Evolutionary conservation across 1,140 invertebrate genomes (phyloP).

Genomic region (Heliconius melpomene): DNA sequence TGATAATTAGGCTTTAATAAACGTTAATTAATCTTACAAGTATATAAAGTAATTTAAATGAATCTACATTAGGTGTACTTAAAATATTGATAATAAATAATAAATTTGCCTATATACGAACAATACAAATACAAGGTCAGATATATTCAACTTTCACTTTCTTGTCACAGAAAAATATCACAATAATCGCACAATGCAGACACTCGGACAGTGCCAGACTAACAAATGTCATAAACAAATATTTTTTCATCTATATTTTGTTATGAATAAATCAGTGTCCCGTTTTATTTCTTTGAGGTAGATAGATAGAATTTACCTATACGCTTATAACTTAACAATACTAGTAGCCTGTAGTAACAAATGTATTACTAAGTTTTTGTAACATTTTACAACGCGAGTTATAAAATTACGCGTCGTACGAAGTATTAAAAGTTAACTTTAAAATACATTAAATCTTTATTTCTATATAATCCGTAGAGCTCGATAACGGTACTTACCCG

Average conservation of each 20-base stretch:
- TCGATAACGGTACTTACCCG: conserved; percentile 85
- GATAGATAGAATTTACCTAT: too few relatives aligned
- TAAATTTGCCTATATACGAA: conserved; percentile 19
- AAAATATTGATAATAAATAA: not conserved
- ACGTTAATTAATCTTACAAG: not conserved
- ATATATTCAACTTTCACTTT: conserved; percentile 33
- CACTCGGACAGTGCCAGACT: not conserved
- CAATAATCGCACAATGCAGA: not conserved
- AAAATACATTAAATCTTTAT: not conserved
- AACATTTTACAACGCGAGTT: not conserved
- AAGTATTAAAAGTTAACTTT: not conserved
- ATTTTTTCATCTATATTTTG: not conserved
- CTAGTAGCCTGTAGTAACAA: not conserved
- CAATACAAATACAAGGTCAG: conserved; percentile 33
- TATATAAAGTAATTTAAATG: not conserved
- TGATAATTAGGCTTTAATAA: not conserved
- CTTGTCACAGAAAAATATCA: conserved; percentile 24
- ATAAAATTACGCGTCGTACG: not conserved
- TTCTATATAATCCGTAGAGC: not conserved
- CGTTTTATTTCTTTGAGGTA: too few relatives aligned
- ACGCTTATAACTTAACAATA: not conserved
- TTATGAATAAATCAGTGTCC: not conserved
- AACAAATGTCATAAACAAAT: not conserved
- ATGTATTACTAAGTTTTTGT: not conserved
- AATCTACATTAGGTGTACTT: not conserved